Conservation (phyloP, 2,113 vertebrate species). For the Lagopus muta region DNA sequence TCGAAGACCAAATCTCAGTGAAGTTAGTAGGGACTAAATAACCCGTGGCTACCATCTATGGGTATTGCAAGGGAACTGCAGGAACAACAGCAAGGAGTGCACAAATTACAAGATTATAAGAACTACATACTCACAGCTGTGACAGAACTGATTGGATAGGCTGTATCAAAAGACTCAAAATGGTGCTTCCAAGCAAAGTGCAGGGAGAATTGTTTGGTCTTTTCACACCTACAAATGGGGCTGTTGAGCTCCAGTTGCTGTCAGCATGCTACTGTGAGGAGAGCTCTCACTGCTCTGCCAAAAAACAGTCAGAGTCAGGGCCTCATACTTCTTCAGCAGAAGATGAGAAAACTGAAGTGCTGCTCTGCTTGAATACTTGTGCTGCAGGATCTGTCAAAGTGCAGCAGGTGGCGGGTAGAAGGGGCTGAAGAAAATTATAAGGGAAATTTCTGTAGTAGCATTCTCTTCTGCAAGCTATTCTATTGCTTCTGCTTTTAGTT, state of each 20-base stretch:
- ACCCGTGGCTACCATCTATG: background rate
- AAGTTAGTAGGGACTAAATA: fast-evolving
- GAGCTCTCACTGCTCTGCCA: background rate
- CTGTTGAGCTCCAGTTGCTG: fast-evolving
- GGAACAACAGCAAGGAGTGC: fast-evolving
- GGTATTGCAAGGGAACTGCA: fast-evolving
- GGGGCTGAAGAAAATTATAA: background rate
- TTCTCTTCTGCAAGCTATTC: background rate
- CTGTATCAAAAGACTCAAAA: fast-evolving
- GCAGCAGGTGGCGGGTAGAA: too few relatives aligned
- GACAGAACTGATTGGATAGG: fast-evolving
- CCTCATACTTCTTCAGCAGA: background rate
- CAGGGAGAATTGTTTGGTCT: background rate
- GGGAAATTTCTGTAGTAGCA: background rate
- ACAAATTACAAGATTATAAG: fast-evolving
- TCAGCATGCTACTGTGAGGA: fast-evolving
- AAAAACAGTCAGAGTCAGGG: background rate
- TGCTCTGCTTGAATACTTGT: background rate
- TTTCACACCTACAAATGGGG: background rate
- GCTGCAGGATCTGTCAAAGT: background rate
- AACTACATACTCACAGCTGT: fast-evolving
- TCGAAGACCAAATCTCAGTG: background rate
- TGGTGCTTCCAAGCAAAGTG: fast-evolving
- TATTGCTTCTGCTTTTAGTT: background rate
- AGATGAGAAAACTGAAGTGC: background rate